Evolutionary conservation across 2,113 vertebrate genomes (phyloP).

Genomic region (Taxidea taxus): DNA sequence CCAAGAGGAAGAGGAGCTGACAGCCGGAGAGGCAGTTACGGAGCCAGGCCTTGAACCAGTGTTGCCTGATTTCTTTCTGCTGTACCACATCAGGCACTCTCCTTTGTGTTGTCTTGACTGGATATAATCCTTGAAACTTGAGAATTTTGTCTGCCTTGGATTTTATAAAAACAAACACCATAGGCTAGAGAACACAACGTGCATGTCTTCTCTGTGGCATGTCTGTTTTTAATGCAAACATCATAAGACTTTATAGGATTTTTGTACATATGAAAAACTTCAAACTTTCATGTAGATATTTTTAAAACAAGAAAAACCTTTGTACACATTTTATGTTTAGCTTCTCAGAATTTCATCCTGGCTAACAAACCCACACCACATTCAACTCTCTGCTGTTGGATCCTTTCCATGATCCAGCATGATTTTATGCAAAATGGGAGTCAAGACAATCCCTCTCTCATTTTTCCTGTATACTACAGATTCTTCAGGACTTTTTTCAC

Average conservation of each 20-base stretch:
- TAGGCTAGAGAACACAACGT: constrained; percentile 29
- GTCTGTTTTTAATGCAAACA: constrained; percentile 59
- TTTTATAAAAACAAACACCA: constrained; percentile 53
- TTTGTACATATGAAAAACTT: constrained; percentile 40
- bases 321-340: constrained; percentile 49
- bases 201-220: constrained; percentile 25
- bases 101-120: neutral
- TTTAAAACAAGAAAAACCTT: constrained; percentile 53
- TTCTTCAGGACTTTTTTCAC: neutral
- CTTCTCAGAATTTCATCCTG: constrained; percentile 36
- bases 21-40: neutral
- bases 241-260: neutral
- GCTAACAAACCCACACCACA: constrained; percentile 20
- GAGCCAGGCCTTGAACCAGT: neutral
- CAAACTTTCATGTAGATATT: constrained; percentile 41
- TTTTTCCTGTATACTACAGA: neutral
- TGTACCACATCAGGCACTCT: neutral
- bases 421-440: neutral
- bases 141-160: constrained; percentile 46
- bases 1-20: neutral
- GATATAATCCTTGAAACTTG: neutral
- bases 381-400: neutral
- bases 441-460: neutral
- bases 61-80: neutral
- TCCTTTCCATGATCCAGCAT: constrained; percentile 35